Evolutionary conservation across 1,140 invertebrate genomes (phyloP).

Genomic region (Sitophilus oryzae): DNA sequence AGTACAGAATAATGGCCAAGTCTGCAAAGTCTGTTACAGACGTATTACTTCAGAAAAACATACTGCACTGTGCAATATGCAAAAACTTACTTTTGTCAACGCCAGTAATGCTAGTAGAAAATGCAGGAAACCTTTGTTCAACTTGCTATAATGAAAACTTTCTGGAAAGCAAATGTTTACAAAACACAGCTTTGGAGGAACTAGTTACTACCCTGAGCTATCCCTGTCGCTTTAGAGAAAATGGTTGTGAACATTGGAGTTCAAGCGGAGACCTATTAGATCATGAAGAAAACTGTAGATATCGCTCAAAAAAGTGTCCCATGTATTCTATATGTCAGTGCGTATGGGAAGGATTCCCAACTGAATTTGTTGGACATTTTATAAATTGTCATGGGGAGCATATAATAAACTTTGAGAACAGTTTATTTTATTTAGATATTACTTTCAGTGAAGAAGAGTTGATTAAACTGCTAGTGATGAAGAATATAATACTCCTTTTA

Average conservation of each 20-base stretch:
- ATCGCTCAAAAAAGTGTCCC: slow-evolving; percentile 25
- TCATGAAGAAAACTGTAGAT: slow-evolving; percentile 29
- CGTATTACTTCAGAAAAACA: slow-evolving; percentile 19
- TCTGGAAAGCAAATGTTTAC: slow-evolving; percentile 17
- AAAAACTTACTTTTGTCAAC: slow-evolving; percentile 24
- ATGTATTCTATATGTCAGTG: slow-evolving; percentile 22
- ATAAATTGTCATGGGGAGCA: slow-evolving; percentile 28
- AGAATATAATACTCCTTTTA: slow-evolving; percentile 23
- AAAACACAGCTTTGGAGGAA: slow-evolving; percentile 23
- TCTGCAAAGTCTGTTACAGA: slow-evolving; percentile 19
- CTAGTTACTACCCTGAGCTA: slow-evolving; percentile 16
- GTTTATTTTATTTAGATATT: slow-evolving; percentile 26
- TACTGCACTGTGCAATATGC: slow-evolving; percentile 22
- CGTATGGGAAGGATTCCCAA: slow-evolving; percentile 26
- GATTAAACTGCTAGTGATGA: slow-evolving; percentile 22
- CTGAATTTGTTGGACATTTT: slow-evolving; percentile 28
- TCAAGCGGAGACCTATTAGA: slow-evolving; percentile 18
- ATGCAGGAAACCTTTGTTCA: slow-evolving; percentile 22
- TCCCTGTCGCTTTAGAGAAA: slow-evolving; percentile 24
- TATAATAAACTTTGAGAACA: slow-evolving; percentile 27
- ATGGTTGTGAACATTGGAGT: slow-evolving; percentile 24
- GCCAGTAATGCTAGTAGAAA: slow-evolving; percentile 26
- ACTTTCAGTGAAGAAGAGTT: slow-evolving; percentile 19
- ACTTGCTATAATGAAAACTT: slow-evolving; percentile 22
- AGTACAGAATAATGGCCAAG: slow-evolving; percentile 5